Conservation (phyloP, 2,888 invertebrate species). For the Apoderus coryli region DNA sequence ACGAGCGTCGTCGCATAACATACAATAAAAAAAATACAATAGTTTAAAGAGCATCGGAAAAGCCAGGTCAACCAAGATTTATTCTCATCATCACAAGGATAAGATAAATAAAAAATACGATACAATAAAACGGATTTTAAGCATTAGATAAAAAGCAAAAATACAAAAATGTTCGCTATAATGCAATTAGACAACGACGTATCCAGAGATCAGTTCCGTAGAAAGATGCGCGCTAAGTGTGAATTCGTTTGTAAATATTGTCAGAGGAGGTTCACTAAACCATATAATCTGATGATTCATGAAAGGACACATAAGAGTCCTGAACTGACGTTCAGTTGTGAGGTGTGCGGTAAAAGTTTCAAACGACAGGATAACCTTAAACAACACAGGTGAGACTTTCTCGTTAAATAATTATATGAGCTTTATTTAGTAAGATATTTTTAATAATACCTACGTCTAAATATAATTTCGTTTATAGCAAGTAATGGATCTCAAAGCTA, state of each 20-base stretch:
- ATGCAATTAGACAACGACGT: slow-evolving; percentile 82
- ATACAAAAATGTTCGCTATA: slow-evolving; percentile 74
- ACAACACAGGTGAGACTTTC: slow-evolving; percentile 89
- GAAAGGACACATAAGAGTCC: slow-evolving; percentile 95
- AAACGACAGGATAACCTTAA: slow-evolving; percentile 92
- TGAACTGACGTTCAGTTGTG: slow-evolving; percentile 92
- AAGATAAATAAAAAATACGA: slow-evolving; percentile 21
- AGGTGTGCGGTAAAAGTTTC: slow-evolving; percentile 95
- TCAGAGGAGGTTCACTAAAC: slow-evolving; percentile 93
- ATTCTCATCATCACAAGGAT: no score
- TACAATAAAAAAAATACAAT: no score
- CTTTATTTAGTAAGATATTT: no score
- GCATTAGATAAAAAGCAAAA: slow-evolving; percentile 10
- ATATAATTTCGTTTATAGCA: no score
- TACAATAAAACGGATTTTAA: slow-evolving; percentile 12
- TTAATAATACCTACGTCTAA: no score
- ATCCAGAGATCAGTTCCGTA: slow-evolving; percentile 71
- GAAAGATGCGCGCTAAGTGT: slow-evolving; percentile 85
- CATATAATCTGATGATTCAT: slow-evolving; percentile 97
- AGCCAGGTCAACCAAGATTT: no score
- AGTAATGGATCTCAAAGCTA: no score
- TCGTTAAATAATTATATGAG: no score
- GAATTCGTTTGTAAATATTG: slow-evolving; percentile 98
- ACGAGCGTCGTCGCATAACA: no score
- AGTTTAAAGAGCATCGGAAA: no score